Percentiles rank a stretch among this genome's conserved stretches.
Evolutionary conservation across 2,888 invertebrate genomes (phyloP).

Genomic region (Metellina segmentata): DNA sequence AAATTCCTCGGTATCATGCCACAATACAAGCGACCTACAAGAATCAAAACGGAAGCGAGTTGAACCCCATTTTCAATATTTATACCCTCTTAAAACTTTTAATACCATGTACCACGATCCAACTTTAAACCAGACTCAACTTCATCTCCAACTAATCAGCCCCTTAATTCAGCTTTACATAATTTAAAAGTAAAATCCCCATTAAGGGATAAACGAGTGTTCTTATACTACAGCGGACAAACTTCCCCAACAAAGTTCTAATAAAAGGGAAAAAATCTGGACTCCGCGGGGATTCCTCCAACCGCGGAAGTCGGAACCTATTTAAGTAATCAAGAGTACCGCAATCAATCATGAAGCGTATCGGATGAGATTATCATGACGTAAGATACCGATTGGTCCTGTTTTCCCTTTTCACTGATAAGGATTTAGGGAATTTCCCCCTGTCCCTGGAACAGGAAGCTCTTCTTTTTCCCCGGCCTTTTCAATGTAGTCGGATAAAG

Average conservation of each 20-base stretch:
- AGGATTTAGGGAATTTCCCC: slow-evolving; percentile 31
- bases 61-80: too few relatives aligned
- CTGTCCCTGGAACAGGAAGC: slow-evolving; percentile 26
- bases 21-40: too few relatives aligned
- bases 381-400: slow-evolving; percentile 35
- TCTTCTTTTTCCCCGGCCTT: slow-evolving; percentile 38
- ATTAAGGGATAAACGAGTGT: not conserved
- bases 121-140: too few relatives aligned
- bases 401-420: not conserved
- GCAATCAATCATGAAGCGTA: slow-evolving; percentile 58
- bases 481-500: slow-evolving; percentile 45
- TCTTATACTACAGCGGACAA: not conserved
- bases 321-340: slow-evolving; percentile 38
- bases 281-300: not conserved
- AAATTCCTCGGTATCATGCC: too few relatives aligned
- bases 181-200: not conserved
- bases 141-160: not conserved
- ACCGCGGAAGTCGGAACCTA: slow-evolving; percentile 35
- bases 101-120: too few relatives aligned
- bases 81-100: too few relatives aligned
- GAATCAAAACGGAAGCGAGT: too few relatives aligned
- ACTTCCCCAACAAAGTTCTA: not conserved
- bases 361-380: slow-evolving; percentile 63
- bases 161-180: not conserved
- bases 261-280: not conserved